Evolutionary conservation across 2,113 vertebrate species (phyloP), one percentile per base, ranked within the genome.

Genomic region (Nothocercus nigrocapillus): DNA sequence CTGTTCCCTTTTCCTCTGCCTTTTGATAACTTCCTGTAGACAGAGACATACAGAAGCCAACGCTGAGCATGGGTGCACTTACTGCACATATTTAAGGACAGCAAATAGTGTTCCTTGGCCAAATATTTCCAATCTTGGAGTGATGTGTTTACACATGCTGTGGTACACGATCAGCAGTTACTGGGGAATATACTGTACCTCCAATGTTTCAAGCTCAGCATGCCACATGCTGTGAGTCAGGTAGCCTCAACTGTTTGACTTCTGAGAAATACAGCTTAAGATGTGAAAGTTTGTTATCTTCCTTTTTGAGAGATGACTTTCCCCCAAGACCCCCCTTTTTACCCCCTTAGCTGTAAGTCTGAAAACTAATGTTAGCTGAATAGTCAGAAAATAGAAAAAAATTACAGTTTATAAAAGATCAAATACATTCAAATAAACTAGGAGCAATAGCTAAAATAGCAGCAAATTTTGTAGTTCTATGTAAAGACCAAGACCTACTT

Each of bases 111-210:
- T n/a, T 85, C 47, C 64, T 86, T 40, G 40, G 66, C 61, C 90
- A 96, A 95, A 69, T 36, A 84, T 86, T 93, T 94, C 85, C 95
- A 95, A 18, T 83, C 77, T 32, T 66, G 80, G 76, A 80, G 77
- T 73, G 80, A 94, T 73, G 66, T 95, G 90, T 94, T 95, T 92
- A 87, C 80, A 75, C 36, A 75, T 30, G 53, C 92, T 92, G 93
- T 81, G 88, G 93, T 56, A 64, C 73, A 82, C 2, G 22, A 95
- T 8, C 88, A 92, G 87, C 58, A 93, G 32, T 22, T 88, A 49
- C 73, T 36, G 30, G 58, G 93, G 82, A 75, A 75, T 82, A 68
- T 24, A 78, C 76, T 90, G 62, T 73, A 34, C 74, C 66, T 93
- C 53, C 93, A 58, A 66, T 76, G 61, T 62, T 40, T 81, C 73